Evolutionary conservation across 2,888 invertebrate genomes (phyloP).

Genomic region (Spatulosminthurus flaviceps): DNA sequence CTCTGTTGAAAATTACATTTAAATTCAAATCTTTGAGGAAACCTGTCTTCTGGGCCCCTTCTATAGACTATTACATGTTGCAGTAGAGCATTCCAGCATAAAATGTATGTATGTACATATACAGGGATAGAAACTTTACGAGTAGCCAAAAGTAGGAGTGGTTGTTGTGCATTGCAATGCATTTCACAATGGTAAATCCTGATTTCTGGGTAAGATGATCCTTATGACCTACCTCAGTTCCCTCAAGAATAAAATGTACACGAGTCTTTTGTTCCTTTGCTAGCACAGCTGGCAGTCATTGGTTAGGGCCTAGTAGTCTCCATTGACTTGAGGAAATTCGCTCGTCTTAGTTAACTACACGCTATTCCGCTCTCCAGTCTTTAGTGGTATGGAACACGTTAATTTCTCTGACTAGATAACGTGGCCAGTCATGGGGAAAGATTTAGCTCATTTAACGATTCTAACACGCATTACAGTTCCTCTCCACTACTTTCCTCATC

Average conservation of each 20-base stretch:
- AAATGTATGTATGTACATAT: no score
- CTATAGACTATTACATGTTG: no score
- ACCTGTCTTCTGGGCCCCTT: no score
- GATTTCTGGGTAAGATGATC: neutral
- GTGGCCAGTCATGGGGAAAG: conserved; percentile 33
- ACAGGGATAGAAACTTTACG: no score
- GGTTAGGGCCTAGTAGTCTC: conserved; percentile 4
- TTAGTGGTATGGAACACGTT: conserved; percentile 15
- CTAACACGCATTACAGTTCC: conserved; percentile 25
- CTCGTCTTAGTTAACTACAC: conserved; percentile 8
- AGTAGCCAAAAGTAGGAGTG: no score
- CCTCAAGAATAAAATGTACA: conserved; percentile 6
- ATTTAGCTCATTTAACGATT: conserved; percentile 43
- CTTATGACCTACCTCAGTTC: neutral
- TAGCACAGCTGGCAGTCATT: conserved; percentile 13
- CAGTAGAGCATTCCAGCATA: no score
- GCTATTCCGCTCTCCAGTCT: neutral
- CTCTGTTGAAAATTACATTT: neutral
- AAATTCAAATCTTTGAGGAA: neutral
- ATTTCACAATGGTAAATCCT: neutral
- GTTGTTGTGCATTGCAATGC: no score
- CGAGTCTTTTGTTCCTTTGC: conserved; percentile 25
- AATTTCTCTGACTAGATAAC: conserved; percentile 22
- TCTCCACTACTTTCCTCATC: neutral
- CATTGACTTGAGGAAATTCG: conserved; percentile 1